Percentiles rank a stretch among this genome's conserved stretches.
These are phyloP conservation scores for Blastobasis adustella DNA, from an alignment of 2,888 invertebrate genomes.

Conservation along the genomic window DNA sequence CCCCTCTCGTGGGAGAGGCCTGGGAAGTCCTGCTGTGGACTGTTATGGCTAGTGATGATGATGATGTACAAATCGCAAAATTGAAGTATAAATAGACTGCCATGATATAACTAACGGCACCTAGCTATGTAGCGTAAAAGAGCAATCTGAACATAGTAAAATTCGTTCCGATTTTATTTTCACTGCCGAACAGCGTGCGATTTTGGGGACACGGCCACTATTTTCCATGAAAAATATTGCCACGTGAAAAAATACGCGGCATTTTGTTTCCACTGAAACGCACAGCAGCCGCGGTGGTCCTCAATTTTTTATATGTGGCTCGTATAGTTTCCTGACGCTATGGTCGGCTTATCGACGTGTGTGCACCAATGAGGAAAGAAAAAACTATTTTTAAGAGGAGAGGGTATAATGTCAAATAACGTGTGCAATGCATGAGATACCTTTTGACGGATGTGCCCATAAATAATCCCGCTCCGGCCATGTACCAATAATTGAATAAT, in stretches of 20 bases:
- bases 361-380: no score
- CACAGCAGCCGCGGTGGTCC: slow-evolving; percentile 1
- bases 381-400: no score
- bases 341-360: neutral
- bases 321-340: slow-evolving; percentile 1
- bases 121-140: no score
- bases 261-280: neutral
- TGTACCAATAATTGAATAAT: no score
- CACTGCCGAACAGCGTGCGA: slow-evolving; percentile 9
- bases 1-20: neutral
- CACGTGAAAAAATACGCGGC: neutral
- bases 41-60: no score
- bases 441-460: no score
- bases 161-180: slow-evolving; percentile 2
- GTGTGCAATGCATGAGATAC: no score
- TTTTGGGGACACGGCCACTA: slow-evolving; percentile 6
- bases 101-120: no score
- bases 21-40: neutral
- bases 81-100: no score
- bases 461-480: no score
- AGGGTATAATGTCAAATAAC: no score
- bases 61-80: no score
- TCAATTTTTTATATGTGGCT: slow-evolving; percentile 13
- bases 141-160: neutral
- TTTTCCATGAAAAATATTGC: slow-evolving; percentile 8